A percentile compares a stretch with the other conserved stretches of the same genome.
These are phyloP conservation scores for Acanthacorydalis orientalis DNA, from an alignment of 2,888 invertebrate genomes.

Conservation along the genomic window DNA sequence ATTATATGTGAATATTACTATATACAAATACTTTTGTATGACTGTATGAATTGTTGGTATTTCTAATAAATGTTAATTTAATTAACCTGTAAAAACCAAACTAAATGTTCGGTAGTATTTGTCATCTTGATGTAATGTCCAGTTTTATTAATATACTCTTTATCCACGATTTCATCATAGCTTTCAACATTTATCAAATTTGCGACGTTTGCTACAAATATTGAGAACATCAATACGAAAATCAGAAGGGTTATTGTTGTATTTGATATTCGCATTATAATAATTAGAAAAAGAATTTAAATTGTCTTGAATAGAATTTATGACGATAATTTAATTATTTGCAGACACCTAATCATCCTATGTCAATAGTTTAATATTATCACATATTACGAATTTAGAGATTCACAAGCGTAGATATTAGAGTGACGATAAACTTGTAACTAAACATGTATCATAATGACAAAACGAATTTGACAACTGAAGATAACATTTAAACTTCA, in stretches of 20 bases:
- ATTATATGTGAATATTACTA: too few species aligned
- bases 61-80: constrained; percentile 5
- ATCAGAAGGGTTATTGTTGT: constrained; percentile 40
- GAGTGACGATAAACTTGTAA: too few species aligned
- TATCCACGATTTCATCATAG: constrained; percentile 11
- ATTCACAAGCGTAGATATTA: too few species aligned
- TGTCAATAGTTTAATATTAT: too few species aligned
- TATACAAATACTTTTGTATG: too few species aligned
- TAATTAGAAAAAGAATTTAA: constrained; percentile 1
- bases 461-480: too few species aligned
- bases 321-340: too few species aligned
- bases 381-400: too few species aligned
- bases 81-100: constrained; percentile 64
- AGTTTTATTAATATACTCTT: constrained; percentile 6
- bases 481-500: too few species aligned
- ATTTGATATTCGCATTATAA: constrained; percentile 45
- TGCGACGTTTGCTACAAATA: constrained; percentile 50
- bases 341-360: too few species aligned
- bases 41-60: background rate
- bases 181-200: constrained; percentile 45
- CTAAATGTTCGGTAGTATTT: constrained; percentile 37
- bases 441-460: too few species aligned
- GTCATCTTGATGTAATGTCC: constrained; percentile 27
- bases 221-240: constrained; percentile 44
- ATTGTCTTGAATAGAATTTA: too few species aligned